phyloP scores from a whole-genome alignment of 1,140 invertebrate genomes.

The Vollenhovia emeryi region DNA sequence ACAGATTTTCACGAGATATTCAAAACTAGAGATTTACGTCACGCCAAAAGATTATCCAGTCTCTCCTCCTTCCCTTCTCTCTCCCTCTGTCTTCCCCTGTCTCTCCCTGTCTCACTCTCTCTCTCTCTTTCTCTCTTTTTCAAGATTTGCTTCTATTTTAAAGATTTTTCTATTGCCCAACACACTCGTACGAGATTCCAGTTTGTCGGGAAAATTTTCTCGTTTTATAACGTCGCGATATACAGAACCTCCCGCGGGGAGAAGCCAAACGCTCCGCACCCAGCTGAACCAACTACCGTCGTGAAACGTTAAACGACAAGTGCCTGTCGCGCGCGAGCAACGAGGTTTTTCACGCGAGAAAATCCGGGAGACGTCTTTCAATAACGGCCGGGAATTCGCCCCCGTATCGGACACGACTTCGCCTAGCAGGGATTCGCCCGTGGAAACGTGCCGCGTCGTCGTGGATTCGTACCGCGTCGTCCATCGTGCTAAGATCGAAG shows the following conservation, averaged over 20 bases:
- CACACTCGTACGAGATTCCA: neutral
- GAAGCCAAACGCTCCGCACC: neutral
- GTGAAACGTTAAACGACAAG: slow-evolving; percentile 42
- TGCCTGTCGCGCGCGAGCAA: neutral
- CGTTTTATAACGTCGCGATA: slow-evolving; percentile 4
- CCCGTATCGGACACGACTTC: neutral
- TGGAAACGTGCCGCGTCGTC: slow-evolving; percentile 6
- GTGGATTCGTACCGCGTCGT: slow-evolving; percentile 40
- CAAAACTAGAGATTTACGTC: neutral
- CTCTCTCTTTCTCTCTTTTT: neutral
- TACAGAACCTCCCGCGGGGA: slow-evolving; percentile 8
- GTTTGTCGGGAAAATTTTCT: slow-evolving; percentile 8
- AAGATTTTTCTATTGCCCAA: neutral
- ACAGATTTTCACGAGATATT: neutral
- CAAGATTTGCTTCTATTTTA: neutral
- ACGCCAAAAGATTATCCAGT: neutral
- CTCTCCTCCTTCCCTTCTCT: neutral
- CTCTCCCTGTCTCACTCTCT: no score
- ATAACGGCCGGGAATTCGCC: slow-evolving; percentile 15
- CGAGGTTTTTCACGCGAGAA: neutral
- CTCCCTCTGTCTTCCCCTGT: neutral
- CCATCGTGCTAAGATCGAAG: slow-evolving; percentile 24
- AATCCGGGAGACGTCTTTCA: slow-evolving; percentile 12
- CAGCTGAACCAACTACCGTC: slow-evolving; percentile 7
- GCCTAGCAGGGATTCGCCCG: slow-evolving; percentile 29